Conservation (phyloP, 2,888 invertebrate species). For the Helicoverpa assulta region DNA sequence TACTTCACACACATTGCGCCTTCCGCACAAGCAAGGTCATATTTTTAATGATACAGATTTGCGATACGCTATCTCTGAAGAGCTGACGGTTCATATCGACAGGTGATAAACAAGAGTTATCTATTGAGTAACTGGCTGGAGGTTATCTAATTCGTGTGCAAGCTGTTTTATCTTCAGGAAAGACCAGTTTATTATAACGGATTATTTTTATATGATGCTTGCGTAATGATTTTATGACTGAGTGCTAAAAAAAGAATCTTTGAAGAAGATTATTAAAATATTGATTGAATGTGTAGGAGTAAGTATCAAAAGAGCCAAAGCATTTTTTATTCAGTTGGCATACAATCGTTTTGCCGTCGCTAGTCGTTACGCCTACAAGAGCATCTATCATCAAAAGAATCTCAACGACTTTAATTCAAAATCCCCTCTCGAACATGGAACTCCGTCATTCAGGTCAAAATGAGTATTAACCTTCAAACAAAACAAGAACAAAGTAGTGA, state of each 20-base stretch:
- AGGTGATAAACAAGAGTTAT: slow-evolving; percentile 49
- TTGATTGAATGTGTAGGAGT: not conserved
- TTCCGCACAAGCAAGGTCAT: slow-evolving; percentile 86
- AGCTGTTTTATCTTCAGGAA: slow-evolving; percentile 29
- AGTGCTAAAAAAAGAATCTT: not conserved
- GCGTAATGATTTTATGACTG: not conserved
- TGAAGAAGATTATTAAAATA: not conserved
- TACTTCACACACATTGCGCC: slow-evolving; percentile 83
- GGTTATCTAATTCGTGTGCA: slow-evolving; percentile 24
- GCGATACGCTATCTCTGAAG: slow-evolving; percentile 50
- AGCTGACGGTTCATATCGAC: slow-evolving; percentile 32
- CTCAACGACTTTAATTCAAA: slow-evolving; percentile 48
- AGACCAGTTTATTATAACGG: not conserved
- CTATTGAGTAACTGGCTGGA: slow-evolving; percentile 28
- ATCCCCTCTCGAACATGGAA: slow-evolving; percentile 53
- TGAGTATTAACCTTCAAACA: slow-evolving; percentile 89
- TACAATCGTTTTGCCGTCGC: slow-evolving; percentile 5
- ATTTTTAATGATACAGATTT: slow-evolving; percentile 72
- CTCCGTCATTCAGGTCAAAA: slow-evolving; percentile 78
- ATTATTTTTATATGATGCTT: slow-evolving; percentile 3
- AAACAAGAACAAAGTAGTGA: slow-evolving; percentile 88
- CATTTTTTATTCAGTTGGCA: slow-evolving; percentile 26
- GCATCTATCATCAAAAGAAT: slow-evolving; percentile 42
- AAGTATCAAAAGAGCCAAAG: not conserved
- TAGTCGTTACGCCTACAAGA: slow-evolving; percentile 40